Evolutionary conservation across 2,888 invertebrate genomes (phyloP), one percentile per base, ranked within the genome.

Genomic region (Gandaritis pyraliata): DNA sequence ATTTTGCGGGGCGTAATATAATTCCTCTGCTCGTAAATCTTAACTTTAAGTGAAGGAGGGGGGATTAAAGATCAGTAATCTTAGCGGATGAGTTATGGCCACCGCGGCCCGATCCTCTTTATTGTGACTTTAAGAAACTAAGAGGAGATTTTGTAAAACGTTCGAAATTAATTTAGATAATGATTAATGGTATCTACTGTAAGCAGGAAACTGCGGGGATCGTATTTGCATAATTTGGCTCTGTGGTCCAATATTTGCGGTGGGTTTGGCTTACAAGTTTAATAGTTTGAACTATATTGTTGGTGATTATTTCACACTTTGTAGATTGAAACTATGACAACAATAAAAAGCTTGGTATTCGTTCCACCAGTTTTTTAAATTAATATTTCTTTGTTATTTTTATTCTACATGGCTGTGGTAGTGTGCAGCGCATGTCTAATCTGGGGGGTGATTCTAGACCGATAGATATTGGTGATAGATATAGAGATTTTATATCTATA

Each of bases 11-110:
- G 93, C 93, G 93, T 93, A 93, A 93, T 92, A 94, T 94, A 94
- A 94, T 94, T 93, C 94, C 94, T 90, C 85, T 85, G 92, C 86
- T 85, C 94, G 93, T 94, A 94, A 94, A 94, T 94, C 94, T 94
- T 94, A 94, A 94, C 94, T 94, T 94, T 94, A 94, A 94, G 94
- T 93, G 93, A 93, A 92, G 87, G 93, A 92, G 94, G 94, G 94
- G 94, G 94, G 94, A 94, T 94, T 94, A 94, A 94, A 95, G 94
- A 94, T 94, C 94, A 94, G 94, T 94, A 94, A 94, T 94, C 94
- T 94, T 93, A 93, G 93, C 92, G 90, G 94, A 94, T 94, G 94
- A 94, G 92, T 94, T 94, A 94, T 94, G 93, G 93, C 91, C 93
- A 68, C 73, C 78, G 76, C 78, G 76, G 82, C 82, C 79, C 84